Percentiles rank a stretch among this genome's conserved stretches.
phyloP scores from a whole-genome alignment of 2,113 vertebrate genomes.

The Ptyas mucosa region DNA sequence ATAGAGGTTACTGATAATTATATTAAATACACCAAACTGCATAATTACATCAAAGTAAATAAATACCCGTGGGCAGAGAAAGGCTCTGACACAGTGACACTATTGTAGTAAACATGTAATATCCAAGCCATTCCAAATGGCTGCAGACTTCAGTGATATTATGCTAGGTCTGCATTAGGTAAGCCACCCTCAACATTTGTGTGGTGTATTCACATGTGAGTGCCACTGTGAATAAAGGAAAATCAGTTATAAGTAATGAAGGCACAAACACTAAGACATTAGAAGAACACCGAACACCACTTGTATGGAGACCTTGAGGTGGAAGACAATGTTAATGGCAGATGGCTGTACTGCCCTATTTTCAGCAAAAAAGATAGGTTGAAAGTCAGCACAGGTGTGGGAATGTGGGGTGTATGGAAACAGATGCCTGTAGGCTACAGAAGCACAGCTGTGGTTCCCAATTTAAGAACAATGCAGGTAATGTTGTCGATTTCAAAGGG shows the following conservation, averaged over 20 bases:
- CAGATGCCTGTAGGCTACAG: not conserved
- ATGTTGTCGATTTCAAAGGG: not conserved
- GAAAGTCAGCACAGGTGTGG: not conserved
- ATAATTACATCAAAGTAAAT: not conserved
- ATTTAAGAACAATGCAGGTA: not conserved
- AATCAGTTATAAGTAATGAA: not conserved
- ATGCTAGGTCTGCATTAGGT: not conserved
- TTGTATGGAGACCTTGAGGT: not conserved
- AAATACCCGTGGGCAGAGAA: not conserved
- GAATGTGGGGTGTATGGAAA: not conserved
- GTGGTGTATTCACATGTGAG: not conserved
- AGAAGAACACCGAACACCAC: not conserved
- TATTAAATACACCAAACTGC: not conserved
- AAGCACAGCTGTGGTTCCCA: not conserved
- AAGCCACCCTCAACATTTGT: not conserved
- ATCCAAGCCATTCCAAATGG: not conserved
- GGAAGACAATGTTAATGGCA: not conserved
- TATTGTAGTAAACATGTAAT: not conserved
- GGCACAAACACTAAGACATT: not conserved
- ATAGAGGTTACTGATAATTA: not conserved
- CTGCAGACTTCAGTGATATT: not conserved
- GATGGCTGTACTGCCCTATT: not conserved
- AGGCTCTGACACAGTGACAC: not conserved
- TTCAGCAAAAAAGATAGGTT: not conserved
- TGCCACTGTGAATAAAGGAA: not conserved